Base-by-base conservation (phyloP, 2,113 vertebrate species). In the Strix aluco region DNA sequence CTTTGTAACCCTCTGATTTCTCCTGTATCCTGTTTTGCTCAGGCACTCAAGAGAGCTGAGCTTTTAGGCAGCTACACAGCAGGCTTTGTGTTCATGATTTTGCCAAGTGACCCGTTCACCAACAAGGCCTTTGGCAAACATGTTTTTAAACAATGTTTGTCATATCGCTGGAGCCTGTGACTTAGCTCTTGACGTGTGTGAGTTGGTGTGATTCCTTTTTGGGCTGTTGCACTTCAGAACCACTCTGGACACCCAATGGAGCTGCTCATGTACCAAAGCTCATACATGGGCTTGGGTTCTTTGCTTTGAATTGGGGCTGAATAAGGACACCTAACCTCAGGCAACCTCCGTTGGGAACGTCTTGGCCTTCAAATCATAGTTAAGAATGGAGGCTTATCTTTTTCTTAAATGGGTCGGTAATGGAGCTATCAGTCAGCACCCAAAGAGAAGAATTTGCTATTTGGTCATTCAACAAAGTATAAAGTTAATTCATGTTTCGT, bases 101-200 rank as follows among this genome's bases (percentile, higher is more conserved):
- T 95, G 92, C 88, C 67, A 95, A 96, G 92, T 96, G 94, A 95
- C 86, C 92, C n/a, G 3, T 95, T 95, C 91, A 95, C 86, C 86
- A 94, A 84, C 89, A 55, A 91, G 83, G 92, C 91, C 86, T 92
- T 92, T 86, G 93, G 94, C 88, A 95, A 95, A 88, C 70, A 44
- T 72, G 71, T 88, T 95, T 93, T 88, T 77, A 90, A 94, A 85
- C 70, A 92, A 40, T 82, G 79, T 95, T 94, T 95, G 94, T 93
- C 67, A 9, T 95, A 90, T 92, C 92, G 46, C 91, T 78, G 63
- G 63, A 81, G 83, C 69, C 54, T 0, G 0, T 57, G 75, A 88
- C 80, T 90, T 91, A 59, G 75, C 63, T 96, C 19, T 77, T 49
- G 71, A 88, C 2, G 5, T 74, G 86, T 70, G 67, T 0, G 2